Conservation (phyloP, 2,888 invertebrate genomes). For the Tipula confusa region DNA sequence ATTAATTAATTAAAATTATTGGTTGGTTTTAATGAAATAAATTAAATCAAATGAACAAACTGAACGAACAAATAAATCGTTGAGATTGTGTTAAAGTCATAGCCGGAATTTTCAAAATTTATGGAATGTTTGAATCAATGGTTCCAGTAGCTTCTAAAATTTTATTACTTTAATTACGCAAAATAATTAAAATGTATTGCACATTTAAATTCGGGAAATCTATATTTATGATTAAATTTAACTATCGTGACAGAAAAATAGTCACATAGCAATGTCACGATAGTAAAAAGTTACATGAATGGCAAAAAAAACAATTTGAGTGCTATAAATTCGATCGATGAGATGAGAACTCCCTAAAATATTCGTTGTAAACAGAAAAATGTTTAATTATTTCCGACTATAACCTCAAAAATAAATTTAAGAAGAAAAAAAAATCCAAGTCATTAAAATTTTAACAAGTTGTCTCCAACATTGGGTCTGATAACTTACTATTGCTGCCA, state of each 20-base stretch:
- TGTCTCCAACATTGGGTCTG: constrained; percentile 47
- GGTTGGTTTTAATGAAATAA: not conserved
- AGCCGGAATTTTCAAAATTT: too few relatives aligned
- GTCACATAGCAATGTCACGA: too few relatives aligned
- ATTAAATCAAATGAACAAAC: not conserved
- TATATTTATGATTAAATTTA: not conserved
- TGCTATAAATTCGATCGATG: too few relatives aligned
- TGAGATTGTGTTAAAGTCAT: too few relatives aligned
- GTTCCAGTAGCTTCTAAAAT: not conserved
- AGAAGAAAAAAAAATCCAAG: not conserved
- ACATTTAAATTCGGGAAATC: not conserved
- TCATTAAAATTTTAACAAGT: constrained; percentile 42
- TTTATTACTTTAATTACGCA: not conserved
- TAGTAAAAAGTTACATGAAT: too few relatives aligned
- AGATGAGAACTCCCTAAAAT: too few relatives aligned
- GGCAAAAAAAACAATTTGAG: too few relatives aligned
- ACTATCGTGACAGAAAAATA: too few relatives aligned
- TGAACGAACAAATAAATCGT: not conserved
- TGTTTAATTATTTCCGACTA: not conserved
- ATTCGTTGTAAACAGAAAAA: not conserved
- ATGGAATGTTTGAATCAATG: not conserved
- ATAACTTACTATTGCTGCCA: constrained; percentile 34
- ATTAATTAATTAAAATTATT: not conserved
- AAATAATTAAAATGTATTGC: not conserved
- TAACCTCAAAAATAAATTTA: not conserved